A percentile compares a stretch with the other conserved stretches of the same genome.
Evolutionary conservation across 2,113 vertebrate species (phyloP).

Genomic region (Syngnathus typhle): DNA sequence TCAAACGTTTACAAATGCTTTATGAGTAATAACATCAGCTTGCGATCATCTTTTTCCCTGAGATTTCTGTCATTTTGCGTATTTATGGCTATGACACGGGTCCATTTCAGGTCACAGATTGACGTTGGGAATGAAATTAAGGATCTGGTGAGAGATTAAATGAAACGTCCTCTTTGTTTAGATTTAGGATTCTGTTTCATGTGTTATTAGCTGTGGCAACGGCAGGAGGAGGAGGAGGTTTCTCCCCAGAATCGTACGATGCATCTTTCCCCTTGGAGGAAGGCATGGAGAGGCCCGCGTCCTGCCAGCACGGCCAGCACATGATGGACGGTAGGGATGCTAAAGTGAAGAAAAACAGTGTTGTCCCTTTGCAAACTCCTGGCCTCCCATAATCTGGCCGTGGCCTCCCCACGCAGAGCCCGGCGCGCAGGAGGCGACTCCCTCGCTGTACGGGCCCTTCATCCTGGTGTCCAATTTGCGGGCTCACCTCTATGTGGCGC

Average conservation of each 20-base stretch:
- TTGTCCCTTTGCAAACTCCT: no score
- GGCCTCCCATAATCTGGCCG: no score
- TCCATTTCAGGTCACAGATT: not conserved
- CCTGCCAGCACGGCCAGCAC: conserved; percentile 60
- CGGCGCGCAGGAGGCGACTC: conserved; percentile 39
- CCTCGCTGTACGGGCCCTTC: conserved; percentile 66
- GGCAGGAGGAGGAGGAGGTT: conserved; percentile 29
- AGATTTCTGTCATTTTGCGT: no score
- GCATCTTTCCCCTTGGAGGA: conserved; percentile 76
- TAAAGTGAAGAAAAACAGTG: no score
- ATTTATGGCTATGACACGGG: not conserved
- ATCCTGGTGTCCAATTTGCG: conserved; percentile 76
- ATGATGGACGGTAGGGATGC: conserved; percentile 57
- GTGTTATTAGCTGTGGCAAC: conserved; percentile 30
- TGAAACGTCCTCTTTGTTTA: not conserved
- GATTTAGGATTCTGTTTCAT: not conserved
- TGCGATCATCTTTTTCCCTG: no score
- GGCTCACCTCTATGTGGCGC: conserved; percentile 80
- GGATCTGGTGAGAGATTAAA: not conserved
- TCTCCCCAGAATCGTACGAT: conserved; percentile 72
- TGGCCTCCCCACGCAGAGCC: conserved; percentile 34
- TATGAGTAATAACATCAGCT: not conserved
- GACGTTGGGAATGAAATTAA: not conserved
- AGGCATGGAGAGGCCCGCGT: conserved; percentile 53
- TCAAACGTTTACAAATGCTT: not conserved